A percentile compares a stretch with the other conserved stretches of the same genome.
Conservation (phyloP, 1,140 invertebrate genomes). For the Drosophila kohkoa region DNA sequence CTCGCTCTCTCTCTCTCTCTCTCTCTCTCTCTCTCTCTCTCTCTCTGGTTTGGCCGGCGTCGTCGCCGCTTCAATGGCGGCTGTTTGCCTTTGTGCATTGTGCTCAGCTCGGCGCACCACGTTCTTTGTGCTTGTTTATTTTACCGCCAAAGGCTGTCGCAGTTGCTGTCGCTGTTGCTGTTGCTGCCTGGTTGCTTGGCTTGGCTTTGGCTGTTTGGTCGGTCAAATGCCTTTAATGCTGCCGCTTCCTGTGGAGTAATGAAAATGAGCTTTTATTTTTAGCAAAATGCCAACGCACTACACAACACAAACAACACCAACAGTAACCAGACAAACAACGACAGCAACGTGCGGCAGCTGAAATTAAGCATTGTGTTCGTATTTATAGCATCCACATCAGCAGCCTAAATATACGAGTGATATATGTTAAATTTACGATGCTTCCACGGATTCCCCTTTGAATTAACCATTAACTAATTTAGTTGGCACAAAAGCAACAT, state of each 20-base stretch:
- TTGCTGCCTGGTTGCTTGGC: not conserved
- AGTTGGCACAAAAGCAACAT: not conserved
- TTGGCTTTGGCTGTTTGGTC: not conserved
- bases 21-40: not conserved
- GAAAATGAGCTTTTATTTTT: slow-evolving; percentile 51
- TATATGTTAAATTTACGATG: slow-evolving; percentile 9
- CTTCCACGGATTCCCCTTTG: not conserved
- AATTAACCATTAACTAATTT: slow-evolving; percentile 17
- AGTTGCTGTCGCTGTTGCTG: not conserved
- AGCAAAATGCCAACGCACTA: slow-evolving; percentile 35
- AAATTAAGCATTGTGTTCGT: slow-evolving; percentile 11
- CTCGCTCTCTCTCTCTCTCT: not conserved
- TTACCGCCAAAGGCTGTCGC: slow-evolving; percentile 45
- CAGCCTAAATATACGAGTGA: slow-evolving; percentile 9
- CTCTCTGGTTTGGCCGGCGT: slow-evolving; percentile 7
- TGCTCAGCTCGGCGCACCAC: slow-evolving; percentile 14
- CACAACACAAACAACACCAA: slow-evolving; percentile 9
- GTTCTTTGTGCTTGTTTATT: slow-evolving; percentile 49
- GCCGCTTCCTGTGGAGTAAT: slow-evolving; percentile 39
- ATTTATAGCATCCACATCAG: slow-evolving; percentile 7
- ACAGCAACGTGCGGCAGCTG: not conserved
- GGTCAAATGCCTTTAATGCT: slow-evolving; percentile 46
- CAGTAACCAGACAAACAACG: not conserved
- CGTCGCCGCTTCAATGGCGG: slow-evolving; percentile 42
- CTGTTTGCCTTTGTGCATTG: slow-evolving; percentile 55